phyloP scores from a whole-genome alignment of 2,888 invertebrate genomes.

The Steinernema scapterisci region DNA sequence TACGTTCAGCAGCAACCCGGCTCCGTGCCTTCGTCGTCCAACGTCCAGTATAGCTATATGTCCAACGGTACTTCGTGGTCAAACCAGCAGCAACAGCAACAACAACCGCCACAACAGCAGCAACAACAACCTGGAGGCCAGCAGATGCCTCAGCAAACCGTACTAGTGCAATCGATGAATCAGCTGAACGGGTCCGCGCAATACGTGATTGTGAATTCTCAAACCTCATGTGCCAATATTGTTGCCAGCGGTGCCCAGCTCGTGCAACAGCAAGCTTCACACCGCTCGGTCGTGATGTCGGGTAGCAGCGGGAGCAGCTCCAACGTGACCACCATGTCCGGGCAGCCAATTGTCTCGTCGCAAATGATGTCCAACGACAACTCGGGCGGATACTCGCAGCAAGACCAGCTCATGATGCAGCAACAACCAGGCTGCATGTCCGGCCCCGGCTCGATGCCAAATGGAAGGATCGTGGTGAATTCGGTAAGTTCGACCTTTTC shows the following conservation, averaged over 20 bases:
- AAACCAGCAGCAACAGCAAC: neutral
- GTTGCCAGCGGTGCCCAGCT: slow-evolving; percentile 1
- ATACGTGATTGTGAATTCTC: slow-evolving; percentile 18
- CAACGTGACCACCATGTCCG: slow-evolving; percentile 15
- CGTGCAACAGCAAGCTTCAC: neutral
- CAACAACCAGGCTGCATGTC: neutral
- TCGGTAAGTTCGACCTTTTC: neutral
- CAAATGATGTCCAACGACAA: neutral
- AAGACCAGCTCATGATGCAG: neutral
- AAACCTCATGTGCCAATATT: slow-evolving; percentile 1
- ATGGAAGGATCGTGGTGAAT: neutral
- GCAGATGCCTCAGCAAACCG: slow-evolving; percentile 19
- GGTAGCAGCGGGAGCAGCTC: neutral
- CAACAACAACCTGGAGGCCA: neutral
- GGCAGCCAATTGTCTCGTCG: slow-evolving; percentile 7
- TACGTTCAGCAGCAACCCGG: slow-evolving; percentile 4
- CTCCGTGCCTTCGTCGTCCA: neutral
- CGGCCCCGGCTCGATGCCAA: neutral
- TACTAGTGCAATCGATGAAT: slow-evolving; percentile 2
- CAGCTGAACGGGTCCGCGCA: slow-evolving; percentile 22
- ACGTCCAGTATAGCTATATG: slow-evolving; percentile 5
- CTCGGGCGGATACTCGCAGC: neutral
- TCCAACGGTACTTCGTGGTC: slow-evolving; percentile 10
- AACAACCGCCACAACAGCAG: neutral
- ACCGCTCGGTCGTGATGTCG: neutral